Evolutionary conservation across 2,888 invertebrate species (phyloP).

Genomic region (Melinaea marsaeus): DNA sequence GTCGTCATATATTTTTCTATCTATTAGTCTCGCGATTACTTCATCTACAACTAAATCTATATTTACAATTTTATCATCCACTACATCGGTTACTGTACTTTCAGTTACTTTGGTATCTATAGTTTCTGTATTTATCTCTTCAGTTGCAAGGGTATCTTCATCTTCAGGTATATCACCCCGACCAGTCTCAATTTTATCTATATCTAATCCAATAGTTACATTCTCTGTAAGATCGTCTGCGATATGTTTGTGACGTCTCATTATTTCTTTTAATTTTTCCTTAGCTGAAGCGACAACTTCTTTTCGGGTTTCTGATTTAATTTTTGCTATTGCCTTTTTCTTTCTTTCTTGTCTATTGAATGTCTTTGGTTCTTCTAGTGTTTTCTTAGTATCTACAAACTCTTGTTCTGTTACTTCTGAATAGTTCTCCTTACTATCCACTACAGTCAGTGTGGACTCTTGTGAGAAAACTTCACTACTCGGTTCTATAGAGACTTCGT

Average conservation of each 20-base stretch:
- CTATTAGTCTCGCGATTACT: constrained; percentile 65
- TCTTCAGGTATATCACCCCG: constrained; percentile 59
- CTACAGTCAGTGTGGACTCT: constrained; percentile 26
- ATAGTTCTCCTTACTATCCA: constrained; percentile 33
- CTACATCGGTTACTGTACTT: neutral
- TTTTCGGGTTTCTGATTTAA: constrained; percentile 67
- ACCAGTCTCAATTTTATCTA: constrained; percentile 42
- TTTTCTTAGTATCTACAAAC: constrained; percentile 44
- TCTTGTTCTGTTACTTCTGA: constrained; percentile 34
- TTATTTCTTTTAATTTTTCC: constrained; percentile 71
- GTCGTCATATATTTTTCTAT: constrained; percentile 74
- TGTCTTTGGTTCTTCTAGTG: constrained; percentile 52
- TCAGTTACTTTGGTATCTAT: constrained; percentile 12
- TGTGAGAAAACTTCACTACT: constrained; percentile 19
- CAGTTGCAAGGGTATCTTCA: constrained; percentile 13
- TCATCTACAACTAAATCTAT: constrained; percentile 71
- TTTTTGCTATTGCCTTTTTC: constrained; percentile 66
- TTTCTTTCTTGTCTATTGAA: constrained; percentile 58
- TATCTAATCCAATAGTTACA: constrained; percentile 45
- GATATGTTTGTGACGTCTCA: constrained; percentile 70
- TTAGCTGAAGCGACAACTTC: constrained; percentile 72
- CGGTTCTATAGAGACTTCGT: constrained; percentile 20
- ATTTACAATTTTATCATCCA: constrained; percentile 36
- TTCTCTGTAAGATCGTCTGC: constrained; percentile 57
- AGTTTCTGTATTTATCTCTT: constrained; percentile 19